Evolutionary conservation across 2,888 invertebrate genomes (phyloP).

Genomic region (Sesamia inferens): DNA sequence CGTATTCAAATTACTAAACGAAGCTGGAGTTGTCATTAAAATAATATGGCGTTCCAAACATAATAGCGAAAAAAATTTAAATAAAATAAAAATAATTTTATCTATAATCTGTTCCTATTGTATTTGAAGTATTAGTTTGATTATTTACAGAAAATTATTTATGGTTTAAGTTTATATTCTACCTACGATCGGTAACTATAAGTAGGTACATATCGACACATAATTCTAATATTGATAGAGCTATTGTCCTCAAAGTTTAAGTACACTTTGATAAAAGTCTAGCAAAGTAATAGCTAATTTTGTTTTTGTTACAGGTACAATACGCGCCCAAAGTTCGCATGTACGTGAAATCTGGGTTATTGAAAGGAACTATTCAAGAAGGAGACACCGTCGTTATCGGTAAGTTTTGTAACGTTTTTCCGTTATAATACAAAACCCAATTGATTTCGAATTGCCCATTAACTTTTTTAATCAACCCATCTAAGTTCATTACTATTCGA

Average conservation of each 20-base stretch:
- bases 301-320: conserved; percentile 92
- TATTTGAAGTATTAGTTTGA: not conserved
- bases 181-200: not conserved
- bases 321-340: conserved; percentile 97
- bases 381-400: conserved; percentile 81
- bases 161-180: too few relatives aligned
- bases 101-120: not conserved
- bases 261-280: not conserved
- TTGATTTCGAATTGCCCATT: conserved; percentile 30
- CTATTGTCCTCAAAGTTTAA: not conserved
- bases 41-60: not conserved
- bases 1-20: not conserved
- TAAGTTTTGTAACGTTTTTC: conserved; percentile 59
- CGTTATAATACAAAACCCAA: conserved; percentile 11
- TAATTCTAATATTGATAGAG: not conserved
- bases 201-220: not conserved
- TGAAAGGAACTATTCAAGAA: conserved; percentile 78
- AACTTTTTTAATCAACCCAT: conserved; percentile 42
- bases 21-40: not conserved
- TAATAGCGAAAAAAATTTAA: not conserved
- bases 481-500: conserved; percentile 29
- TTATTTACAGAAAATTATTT: too few relatives aligned
- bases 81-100: too few relatives aligned
- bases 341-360: conserved; percentile 79
- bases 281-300: conserved; percentile 8